Conservation (phyloP, 2,888 invertebrate species). For the Cephus nigrinus region DNA sequence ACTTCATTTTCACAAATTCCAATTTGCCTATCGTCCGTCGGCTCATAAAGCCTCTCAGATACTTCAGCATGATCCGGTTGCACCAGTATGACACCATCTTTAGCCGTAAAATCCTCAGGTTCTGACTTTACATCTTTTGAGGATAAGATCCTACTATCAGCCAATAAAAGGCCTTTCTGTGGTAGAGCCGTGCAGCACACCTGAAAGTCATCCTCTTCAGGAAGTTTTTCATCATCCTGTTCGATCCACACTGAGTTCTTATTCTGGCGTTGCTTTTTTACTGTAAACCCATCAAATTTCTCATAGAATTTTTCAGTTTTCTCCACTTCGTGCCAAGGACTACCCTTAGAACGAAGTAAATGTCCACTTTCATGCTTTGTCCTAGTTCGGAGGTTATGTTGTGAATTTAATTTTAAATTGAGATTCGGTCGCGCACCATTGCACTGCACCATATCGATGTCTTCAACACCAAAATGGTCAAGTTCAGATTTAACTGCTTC, state of each 20-base stretch:
- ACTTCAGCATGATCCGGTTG: neutral
- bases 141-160: neutral
- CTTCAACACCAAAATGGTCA: constrained; percentile 45
- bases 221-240: constrained; percentile 45
- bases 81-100: neutral
- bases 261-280: constrained; percentile 54
- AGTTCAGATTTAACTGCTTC: constrained; percentile 46
- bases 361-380: constrained; percentile 63
- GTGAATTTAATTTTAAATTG: constrained; percentile 53
- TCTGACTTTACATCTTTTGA: neutral
- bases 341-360: constrained; percentile 60
- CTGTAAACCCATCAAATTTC: constrained; percentile 58
- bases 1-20: neutral
- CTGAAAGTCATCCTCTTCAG: constrained; percentile 23
- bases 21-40: neutral
- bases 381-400: constrained; percentile 61
- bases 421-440: constrained; percentile 60
- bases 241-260: constrained; percentile 65
- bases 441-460: constrained; percentile 62
- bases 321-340: constrained; percentile 56
- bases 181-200: constrained; percentile 21
- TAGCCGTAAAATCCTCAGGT: neutral
- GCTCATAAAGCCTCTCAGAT: neutral
- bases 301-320: constrained; percentile 57
- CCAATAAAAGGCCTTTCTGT: constrained; percentile 8